Evolutionary conservation across 2,888 invertebrate species (phyloP).

Genomic region (Tetragonisca angustula): DNA sequence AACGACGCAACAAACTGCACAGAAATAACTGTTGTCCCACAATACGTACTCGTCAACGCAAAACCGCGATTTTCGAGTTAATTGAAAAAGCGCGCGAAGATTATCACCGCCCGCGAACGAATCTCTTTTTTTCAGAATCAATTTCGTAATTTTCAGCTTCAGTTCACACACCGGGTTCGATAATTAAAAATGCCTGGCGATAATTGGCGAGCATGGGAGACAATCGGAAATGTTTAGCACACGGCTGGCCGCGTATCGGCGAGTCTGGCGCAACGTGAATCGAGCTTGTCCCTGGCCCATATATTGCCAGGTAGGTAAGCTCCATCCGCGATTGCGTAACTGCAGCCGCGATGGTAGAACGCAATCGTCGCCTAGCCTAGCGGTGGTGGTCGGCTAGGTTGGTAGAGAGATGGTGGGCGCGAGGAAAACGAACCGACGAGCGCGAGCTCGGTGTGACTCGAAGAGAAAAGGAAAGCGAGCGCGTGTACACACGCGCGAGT

Average conservation of each 20-base stretch:
- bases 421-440: background rate
- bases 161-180: too few relatives aligned
- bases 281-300: constrained; percentile 80
- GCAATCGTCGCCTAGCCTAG: constrained; percentile 47
- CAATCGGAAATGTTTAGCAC: background rate
- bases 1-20: too few relatives aligned
- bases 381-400: too few relatives aligned
- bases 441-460: background rate
- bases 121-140: too few relatives aligned
- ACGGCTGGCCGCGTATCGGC: background rate
- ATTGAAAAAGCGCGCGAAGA: too few relatives aligned
- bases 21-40: too few relatives aligned
- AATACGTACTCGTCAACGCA: too few relatives aligned
- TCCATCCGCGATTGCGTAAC: constrained; percentile 80
- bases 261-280: constrained; percentile 46
- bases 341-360: constrained; percentile 75
- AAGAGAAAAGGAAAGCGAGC: constrained; percentile 39
- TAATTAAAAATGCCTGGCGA: background rate
- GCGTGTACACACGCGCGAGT: constrained; percentile 19
- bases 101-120: too few relatives aligned
- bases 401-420: constrained; percentile 27
- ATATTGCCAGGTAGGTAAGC: constrained; percentile 74
- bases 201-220: background rate
- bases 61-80: too few relatives aligned
- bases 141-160: too few relatives aligned